Evolutionary conservation across 2,113 vertebrate species (phyloP), one percentile per base, ranked within the genome.

Genomic region (Pardalotus punctatus): DNA sequence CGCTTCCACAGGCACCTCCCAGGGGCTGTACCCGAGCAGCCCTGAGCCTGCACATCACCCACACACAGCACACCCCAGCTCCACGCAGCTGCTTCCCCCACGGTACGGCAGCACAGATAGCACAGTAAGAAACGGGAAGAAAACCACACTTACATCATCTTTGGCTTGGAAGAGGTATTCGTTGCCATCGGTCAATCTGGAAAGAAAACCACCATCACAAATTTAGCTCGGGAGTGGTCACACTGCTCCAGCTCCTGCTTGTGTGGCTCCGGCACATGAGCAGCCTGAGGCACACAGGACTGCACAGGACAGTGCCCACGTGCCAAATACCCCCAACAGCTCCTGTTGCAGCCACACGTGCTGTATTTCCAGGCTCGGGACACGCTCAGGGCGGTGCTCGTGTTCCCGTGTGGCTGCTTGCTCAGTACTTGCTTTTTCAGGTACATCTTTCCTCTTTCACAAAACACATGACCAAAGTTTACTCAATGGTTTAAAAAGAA

Each of bases 131-230:
- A 90, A 62, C 3, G 3, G 0, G 5, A 40, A 69, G 14, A 29
- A 47, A 93, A 54, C 17, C 35, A 62, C 48, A 98, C 99, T 99
- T 97, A 99, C 99, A 64, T 99, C 99, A 5, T 99, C 99, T 99
- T 99, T 99, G 99, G 99, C 99, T 99, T 99, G 99, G 98, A 99
- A 99, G 98, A 99, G 98, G 98, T 98, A 99, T 97, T 99, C 99
- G 17, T 99, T 99, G 96, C 99, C 99, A 95, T 99, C 99, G 11
- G 98, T 97, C 94, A 99, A 94, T 97, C 99, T 99, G 98, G n/a
- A 98, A 98, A 88, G 82, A 84, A 71, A 95, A 87, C 23, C 64
- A 67, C 14, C 94, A 61, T 13, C 38, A 10, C 60, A 51, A 19
- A 47, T 65, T 74, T 21, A 90, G 58, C 33, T 50, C 14, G 33